Percentiles rank a stretch among this genome's conserved stretches.
Conservation (phyloP, 1,140 invertebrate genomes). For the Galendromus occidentalis region DNA sequence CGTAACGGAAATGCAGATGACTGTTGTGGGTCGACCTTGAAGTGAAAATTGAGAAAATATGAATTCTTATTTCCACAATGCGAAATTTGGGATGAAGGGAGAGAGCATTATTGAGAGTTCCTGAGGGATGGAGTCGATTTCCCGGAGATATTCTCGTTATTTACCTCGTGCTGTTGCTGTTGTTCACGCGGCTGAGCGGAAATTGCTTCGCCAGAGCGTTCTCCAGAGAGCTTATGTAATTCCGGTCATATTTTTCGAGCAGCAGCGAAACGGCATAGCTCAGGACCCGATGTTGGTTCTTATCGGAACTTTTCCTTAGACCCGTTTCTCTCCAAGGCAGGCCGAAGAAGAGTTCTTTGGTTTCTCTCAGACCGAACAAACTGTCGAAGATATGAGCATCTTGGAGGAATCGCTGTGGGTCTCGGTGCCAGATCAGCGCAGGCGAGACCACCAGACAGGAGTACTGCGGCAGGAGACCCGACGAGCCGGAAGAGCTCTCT, state of each 20-base stretch:
- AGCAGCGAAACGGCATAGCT: conserved; percentile 76
- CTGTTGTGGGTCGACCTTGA: neutral
- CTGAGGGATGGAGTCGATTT: no score
- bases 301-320: conserved; percentile 59
- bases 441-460: conserved; percentile 79
- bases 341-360: conserved; percentile 70
- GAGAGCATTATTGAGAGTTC: no score
- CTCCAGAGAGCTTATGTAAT: conserved; percentile 33
- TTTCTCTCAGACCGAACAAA: conserved; percentile 33
- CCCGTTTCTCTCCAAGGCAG: conserved; percentile 71
- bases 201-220: neutral
- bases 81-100: no score
- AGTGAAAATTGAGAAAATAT: no score
- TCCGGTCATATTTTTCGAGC: conserved; percentile 51
- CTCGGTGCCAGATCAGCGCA: conserved; percentile 75
- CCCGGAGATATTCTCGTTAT: no score
- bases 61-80: no score
- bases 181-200: neutral
- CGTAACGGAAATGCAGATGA: conserved; percentile 1
- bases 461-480: conserved; percentile 54
- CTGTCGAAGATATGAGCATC: neutral
- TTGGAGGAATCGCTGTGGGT: conserved; percentile 28
- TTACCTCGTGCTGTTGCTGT: no score
- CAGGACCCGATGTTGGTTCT: conserved; percentile 56
- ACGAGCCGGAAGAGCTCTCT: conserved; percentile 2